Evolutionary conservation across 2,888 invertebrate genomes (phyloP), one percentile per base, ranked within the genome.

Genomic region (Hylaea fasciaria): DNA sequence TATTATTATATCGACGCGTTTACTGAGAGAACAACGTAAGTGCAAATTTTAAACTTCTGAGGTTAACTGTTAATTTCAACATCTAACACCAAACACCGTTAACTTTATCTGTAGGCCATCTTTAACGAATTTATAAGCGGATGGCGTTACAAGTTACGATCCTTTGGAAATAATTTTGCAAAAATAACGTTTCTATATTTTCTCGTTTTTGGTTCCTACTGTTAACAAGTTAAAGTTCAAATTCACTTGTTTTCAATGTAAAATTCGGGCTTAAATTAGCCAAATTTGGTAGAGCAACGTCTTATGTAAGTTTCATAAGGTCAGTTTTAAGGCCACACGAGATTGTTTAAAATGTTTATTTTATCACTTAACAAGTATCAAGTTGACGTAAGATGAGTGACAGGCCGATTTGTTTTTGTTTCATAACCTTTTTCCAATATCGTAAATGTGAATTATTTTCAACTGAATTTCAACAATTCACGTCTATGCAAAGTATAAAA

Each of bases 71-170:
- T 57, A 53, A 65, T 79, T 75, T 74, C 71, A 46, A 70, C 65
- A 78, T 71, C 62, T 22, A 41, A 51, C 49, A 71, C 48, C 64
- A 57, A 71, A 75, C 69, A 75, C 74, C 68, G 73, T 73, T 75
- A 62, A 71, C 63, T 66, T 79, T 83, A 85, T 83, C 83, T 57
- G 67, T 82, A 80, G 82, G 82, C 74, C 84, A 85, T 85, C 86
- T 81, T 76, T 70, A 73, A 71, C 72, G 62, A 73, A 74, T 77
- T 77, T 73, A 74, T 62, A 77, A 74, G 62, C 76, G 81, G 75
- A 80, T 75, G 71, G 55, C 70, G 73, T 77, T 51, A 51, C 32
- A 16, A 11, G 9, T 66, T 63, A n/a, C n/a, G 70, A 64, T 65
- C 64, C 68, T 78, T 76, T 78, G 62, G 70, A 71, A 81, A 80